phyloP scores from a whole-genome alignment of 2,888 invertebrate species.

The Megastigmus dorsalis region DNA sequence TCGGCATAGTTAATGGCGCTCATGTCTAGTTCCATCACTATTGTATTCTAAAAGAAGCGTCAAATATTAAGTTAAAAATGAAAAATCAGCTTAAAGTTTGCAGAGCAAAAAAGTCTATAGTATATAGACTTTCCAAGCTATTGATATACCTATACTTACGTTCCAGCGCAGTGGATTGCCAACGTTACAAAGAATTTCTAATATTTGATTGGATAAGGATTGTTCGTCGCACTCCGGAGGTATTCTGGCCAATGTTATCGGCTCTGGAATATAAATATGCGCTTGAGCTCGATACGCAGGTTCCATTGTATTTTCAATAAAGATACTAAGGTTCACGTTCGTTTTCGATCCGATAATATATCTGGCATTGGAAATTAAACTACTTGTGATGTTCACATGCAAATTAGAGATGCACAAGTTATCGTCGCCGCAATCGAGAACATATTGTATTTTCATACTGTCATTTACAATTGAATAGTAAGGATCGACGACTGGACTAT shows the following conservation, averaged over 20 bases:
- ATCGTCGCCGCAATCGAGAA: conserved; percentile 65
- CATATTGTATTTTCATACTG: conserved; percentile 58
- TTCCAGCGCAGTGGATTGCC: conserved; percentile 62
- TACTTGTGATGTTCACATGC: conserved; percentile 54
- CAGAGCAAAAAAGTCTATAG: too few relatives aligned
- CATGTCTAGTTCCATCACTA: conserved; percentile 65
- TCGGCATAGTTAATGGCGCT: conserved; percentile 41
- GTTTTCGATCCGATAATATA: conserved; percentile 58
- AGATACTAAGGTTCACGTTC: conserved; percentile 22
- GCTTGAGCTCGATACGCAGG: conserved; percentile 63
- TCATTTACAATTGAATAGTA: conserved; percentile 5
- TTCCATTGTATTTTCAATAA: conserved; percentile 63
- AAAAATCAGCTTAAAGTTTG: too few relatives aligned
- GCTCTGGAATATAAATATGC: conserved; percentile 59
- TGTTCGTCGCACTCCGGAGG: conserved; percentile 60
- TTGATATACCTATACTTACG: conserved; percentile 36
- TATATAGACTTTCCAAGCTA: too few relatives aligned
- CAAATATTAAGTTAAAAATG: neutral
- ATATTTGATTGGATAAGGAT: conserved; percentile 19
- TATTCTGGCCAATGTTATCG: conserved; percentile 61
- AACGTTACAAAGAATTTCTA: conserved; percentile 60
- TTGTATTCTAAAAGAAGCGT: conserved; percentile 57
- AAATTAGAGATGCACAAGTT: conserved; percentile 60
- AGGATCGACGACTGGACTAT: conserved; percentile 60
- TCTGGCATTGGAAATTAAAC: conserved; percentile 16